Percentiles rank a stretch among this genome's conserved stretches.
Conservation (phyloP, 2,113 vertebrate species). For the Mesembrinibis cayennensis region DNA sequence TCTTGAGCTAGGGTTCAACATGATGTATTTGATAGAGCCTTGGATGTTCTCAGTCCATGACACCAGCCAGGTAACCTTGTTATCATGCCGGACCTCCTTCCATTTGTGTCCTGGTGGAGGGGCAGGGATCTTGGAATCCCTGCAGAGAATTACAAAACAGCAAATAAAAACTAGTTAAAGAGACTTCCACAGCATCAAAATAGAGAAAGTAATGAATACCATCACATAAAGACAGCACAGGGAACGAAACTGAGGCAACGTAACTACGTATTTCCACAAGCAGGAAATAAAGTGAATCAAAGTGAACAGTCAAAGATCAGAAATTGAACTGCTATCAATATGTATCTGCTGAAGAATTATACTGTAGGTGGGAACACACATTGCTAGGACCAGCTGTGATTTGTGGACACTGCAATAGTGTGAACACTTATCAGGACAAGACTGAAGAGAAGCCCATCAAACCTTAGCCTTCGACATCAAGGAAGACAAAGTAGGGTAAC, state of each 20-base stretch:
- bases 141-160: conserved; percentile 50
- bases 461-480: neutral
- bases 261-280: neutral
- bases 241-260: neutral
- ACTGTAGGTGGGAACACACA: neutral
- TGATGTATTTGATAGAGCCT: conserved; percentile 97
- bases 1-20: conserved; percentile 96
- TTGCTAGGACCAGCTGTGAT: neutral
- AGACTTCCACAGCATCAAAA: neutral
- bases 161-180: neutral
- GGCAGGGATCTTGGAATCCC: conserved; percentile 90
- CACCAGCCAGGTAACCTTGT: conserved; percentile 96
- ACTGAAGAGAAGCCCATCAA: neutral
- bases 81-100: conserved; percentile 95
- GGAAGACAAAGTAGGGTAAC: neutral
- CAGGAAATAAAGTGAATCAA: neutral
- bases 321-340: neutral
- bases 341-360: neutral
- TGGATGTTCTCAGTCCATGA: conserved; percentile 99
- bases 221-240: neutral
- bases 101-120: conserved; percentile 90
- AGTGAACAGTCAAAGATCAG: neutral
- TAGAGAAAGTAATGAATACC: neutral
- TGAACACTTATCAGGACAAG: neutral
- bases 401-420: neutral